Percentiles rank a stretch among this genome's conserved stretches.
Evolutionary conservation across 2,797 vertebrate species (phyloP).

Genomic region (Onychomys torridus): DNA sequence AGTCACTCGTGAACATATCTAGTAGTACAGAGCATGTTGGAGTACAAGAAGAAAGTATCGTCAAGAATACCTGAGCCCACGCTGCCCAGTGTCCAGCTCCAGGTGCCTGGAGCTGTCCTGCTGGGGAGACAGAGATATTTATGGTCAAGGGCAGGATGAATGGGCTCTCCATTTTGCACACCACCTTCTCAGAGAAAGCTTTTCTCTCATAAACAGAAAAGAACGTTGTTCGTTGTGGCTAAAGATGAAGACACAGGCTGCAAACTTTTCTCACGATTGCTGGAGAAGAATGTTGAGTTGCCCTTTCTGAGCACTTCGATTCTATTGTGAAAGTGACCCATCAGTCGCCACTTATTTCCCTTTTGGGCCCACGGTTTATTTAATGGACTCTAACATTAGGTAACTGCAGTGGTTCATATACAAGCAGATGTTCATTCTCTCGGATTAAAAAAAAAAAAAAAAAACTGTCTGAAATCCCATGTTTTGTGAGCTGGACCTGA

Average conservation of each 20-base stretch:
- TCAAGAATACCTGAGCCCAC: neutral
- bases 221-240: neutral
- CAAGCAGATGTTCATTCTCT: conserved; percentile 29
- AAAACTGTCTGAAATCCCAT: conserved; percentile 56
- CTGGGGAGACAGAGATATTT: neutral
- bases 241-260: neutral
- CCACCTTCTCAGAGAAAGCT: conserved; percentile 12
- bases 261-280: conserved; percentile 3
- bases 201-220: neutral
- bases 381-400: conserved; percentile 60
- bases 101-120: neutral
- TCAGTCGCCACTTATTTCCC: conserved; percentile 58
- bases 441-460: neutral
- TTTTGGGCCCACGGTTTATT: conserved; percentile 55
- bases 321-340: conserved; percentile 55
- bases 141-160: neutral
- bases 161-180: conserved; percentile 4
- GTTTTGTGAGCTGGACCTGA: conserved; percentile 22
- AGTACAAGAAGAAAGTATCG: neutral
- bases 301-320: conserved; percentile 42
- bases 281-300: conserved; percentile 48
- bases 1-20: neutral
- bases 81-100: no score
- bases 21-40: rapidly evolving
- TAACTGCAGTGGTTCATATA: conserved; percentile 41